Base-by-base conservation (phyloP, 2,888 invertebrate genomes). In the Stenotaenia linearis region DNA sequence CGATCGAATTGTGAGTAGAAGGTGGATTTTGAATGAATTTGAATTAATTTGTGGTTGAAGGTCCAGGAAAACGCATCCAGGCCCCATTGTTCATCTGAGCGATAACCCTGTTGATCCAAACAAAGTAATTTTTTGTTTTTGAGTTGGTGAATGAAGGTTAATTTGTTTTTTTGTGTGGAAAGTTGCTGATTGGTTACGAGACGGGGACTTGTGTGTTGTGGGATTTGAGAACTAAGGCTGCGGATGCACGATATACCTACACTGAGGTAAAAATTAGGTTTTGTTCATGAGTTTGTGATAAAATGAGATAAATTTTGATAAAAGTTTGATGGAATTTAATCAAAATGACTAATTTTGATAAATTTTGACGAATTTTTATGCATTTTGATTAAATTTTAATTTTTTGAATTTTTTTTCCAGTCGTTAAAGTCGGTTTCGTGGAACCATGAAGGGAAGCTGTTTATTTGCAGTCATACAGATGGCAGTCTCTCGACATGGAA, bases 361-460 rank as follows among this genome's bases (percentile, higher is more conserved):
- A n/a, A n/a, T n/a, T n/a, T n/a, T n/a, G n/a, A n/a, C n/a, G n/a
- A n/a, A n/a, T n/a, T n/a, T n/a, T n/a, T n/a, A n/a, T n/a, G n/a
- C n/a, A n/a, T n/a, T n/a, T n/a, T n/a, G n/a, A n/a, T n/a, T n/a
- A n/a, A n/a, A n/a, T 37, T 77, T 9, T 77, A 9, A 75, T 77
- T 28, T 56, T 50, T 12, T 85, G 94, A 92, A 81, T 80, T 78
- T 79, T 80, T 80, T 77, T 81, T 82, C 23, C 79, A 87, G 87
- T 84, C 85, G 40, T 89, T 97, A 83, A 91, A 93, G 85, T 96
- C 96, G 79, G 91, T 96, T 84, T 91, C 95, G 82, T 99, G 99
- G 99, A 97, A 98, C 87, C 92, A 94, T 88, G 98, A 99, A 88
- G 99, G 98, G 83, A 97, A 96, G 88, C 94, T 95, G 88, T 95